Evolutionary conservation across 1,140 invertebrate genomes (phyloP).

Genomic region (Rhopalosiphum maidis): DNA sequence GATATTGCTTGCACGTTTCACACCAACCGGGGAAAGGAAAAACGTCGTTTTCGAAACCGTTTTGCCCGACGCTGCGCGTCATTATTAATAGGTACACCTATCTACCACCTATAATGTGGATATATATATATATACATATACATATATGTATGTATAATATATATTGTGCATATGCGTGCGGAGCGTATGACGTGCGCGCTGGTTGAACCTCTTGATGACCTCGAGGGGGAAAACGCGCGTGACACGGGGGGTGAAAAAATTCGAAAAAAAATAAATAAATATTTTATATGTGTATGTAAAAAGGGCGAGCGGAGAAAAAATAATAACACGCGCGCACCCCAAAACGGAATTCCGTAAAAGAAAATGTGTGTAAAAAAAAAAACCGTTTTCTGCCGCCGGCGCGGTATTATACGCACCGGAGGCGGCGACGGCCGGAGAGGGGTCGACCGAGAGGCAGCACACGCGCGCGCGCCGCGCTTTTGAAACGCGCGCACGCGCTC

Average conservation of each 20-base stretch:
- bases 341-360: slow-evolving; percentile 41
- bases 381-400: slow-evolving; percentile 44
- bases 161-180: no score
- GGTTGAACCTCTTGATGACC: slow-evolving; percentile 39
- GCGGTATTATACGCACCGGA: neutral
- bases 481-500: slow-evolving; percentile 52
- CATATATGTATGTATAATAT: neutral
- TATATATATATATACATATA: neutral
- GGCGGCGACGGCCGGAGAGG: neutral
- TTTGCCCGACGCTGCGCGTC: neutral
- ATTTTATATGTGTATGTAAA: slow-evolving; percentile 8
- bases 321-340: slow-evolving; percentile 32
- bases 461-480: slow-evolving; percentile 50
- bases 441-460: neutral
- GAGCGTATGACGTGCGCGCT: neutral
- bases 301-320: slow-evolving; percentile 30
- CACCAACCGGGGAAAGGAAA: neutral
- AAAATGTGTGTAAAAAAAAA: slow-evolving; percentile 52
- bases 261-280: slow-evolving; percentile 33
- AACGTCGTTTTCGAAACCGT: slow-evolving; percentile 22
- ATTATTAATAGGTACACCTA: neutral
- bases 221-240: slow-evolving; percentile 19
- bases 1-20: slow-evolving; percentile 46
- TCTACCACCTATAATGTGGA: neutral
- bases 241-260: slow-evolving; percentile 24